Conservation (phyloP, 2,113 vertebrate genomes). For the Crotalus helleri region DNA sequence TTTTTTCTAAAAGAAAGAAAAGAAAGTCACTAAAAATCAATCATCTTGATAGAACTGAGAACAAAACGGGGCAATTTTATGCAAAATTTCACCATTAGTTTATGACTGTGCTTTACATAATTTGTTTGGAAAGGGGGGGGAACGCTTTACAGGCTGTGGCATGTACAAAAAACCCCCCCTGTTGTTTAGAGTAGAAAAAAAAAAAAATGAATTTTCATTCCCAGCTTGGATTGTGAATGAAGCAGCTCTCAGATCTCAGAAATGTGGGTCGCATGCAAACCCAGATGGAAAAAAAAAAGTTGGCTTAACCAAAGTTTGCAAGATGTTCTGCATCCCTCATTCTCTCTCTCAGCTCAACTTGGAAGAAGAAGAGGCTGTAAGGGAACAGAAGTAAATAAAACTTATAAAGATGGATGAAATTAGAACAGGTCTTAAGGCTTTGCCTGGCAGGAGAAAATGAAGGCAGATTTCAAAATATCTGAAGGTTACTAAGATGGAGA, state of each 20-base stretch:
- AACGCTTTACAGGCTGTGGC: not conserved
- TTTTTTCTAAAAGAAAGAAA: not conserved
- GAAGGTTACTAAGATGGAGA: not conserved
- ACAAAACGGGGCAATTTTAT: not conserved
- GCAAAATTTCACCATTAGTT: not conserved
- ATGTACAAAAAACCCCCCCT: no score
- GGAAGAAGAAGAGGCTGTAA: not conserved
- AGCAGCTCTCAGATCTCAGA: not conserved
- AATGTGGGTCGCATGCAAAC: not conserved
- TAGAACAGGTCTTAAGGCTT: not conserved
- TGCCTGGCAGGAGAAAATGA: not conserved
- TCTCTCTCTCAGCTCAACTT: not conserved
- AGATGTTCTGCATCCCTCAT: not conserved
- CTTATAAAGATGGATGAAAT: not conserved
- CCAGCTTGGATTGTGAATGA: not conserved
- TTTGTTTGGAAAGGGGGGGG: not conserved
- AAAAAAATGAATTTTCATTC: not conserved
- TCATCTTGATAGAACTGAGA: not conserved
- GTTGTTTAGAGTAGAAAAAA: not conserved
- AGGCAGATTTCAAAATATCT: not conserved
- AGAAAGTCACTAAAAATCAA: not conserved
- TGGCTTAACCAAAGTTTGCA: not conserved
- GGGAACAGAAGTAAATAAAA: not conserved
- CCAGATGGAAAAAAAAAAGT: not conserved
- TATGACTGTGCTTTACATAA: not conserved